Conservation (phyloP, 2,797 vertebrate species). For the Xenops minutus region DNA sequence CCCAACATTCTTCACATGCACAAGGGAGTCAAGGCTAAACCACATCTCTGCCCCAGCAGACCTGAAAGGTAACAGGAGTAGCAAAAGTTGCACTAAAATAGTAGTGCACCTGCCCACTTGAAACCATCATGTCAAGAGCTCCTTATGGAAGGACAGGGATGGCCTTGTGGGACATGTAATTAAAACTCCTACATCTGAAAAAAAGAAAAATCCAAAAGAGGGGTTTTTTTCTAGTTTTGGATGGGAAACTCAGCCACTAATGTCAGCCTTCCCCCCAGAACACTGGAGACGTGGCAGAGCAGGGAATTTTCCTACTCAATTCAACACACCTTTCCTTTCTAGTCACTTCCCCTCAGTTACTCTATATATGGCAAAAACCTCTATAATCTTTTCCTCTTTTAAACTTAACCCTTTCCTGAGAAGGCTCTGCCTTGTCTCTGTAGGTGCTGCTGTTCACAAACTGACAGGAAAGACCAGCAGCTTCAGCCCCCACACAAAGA, state of each 20-base stretch:
- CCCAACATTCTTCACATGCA: background rate
- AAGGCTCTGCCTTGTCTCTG: background rate
- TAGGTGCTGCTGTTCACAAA: background rate
- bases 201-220: background rate
- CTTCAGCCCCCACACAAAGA: background rate
- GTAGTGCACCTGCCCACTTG: background rate
- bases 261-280: background rate
- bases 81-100: background rate
- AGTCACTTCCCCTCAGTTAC: background rate
- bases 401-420: background rate
- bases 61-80: rapidly evolving
- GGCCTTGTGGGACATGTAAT: background rate
- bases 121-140: background rate
- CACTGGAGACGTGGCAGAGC: background rate
- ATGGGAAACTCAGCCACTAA: background rate
- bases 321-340: background rate
- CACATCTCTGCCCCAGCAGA: background rate
- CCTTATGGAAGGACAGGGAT: background rate
- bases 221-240: background rate
- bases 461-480: background rate
- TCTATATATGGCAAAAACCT: background rate
- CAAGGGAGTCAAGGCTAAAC: background rate
- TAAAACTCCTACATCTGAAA: background rate
- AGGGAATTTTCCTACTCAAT: background rate
- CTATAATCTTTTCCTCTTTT: background rate